phyloP scores from a whole-genome alignment of 2,113 vertebrate species.

The Hippocampus zosterae region DNA sequence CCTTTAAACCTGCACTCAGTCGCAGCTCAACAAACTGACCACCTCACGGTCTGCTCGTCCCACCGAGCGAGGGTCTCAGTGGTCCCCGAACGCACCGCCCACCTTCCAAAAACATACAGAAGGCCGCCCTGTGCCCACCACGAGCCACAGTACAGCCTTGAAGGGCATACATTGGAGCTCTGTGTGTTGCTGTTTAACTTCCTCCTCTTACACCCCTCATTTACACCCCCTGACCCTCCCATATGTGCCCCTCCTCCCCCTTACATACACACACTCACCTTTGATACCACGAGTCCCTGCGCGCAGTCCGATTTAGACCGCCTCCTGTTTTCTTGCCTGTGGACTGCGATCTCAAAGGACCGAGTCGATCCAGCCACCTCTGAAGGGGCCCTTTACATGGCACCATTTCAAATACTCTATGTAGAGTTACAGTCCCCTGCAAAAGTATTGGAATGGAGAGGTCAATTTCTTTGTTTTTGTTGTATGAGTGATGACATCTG shows the following conservation, averaged over 20 bases:
- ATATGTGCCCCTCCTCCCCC: not conserved
- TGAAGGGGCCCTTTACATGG: not conserved
- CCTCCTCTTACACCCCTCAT: constrained; percentile 33
- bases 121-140: constrained; percentile 47
- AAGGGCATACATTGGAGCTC: constrained; percentile 52
- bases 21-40: constrained; percentile 26
- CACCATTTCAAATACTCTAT: too few species aligned
- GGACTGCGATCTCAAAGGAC: not conserved
- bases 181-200: constrained; percentile 46
- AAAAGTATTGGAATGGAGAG: too few species aligned
- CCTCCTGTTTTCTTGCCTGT: constrained; percentile 9
- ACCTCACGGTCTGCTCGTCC: constrained; percentile 51
- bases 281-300: constrained; percentile 11
- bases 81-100: constrained; percentile 49
- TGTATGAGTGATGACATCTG: too few species aligned
- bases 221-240: constrained; percentile 17
- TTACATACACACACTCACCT: constrained; percentile 13
- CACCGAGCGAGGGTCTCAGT: constrained; percentile 49
- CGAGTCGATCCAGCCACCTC: not conserved
- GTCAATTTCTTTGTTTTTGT: too few species aligned
- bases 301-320: not conserved
- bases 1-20: constrained; percentile 40
- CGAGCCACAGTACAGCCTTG: constrained; percentile 50
- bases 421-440: too few species aligned
- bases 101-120: constrained; percentile 44